Base-by-base conservation (phyloP, 2,888 invertebrate species). In the Spilosoma lubricipeda region DNA sequence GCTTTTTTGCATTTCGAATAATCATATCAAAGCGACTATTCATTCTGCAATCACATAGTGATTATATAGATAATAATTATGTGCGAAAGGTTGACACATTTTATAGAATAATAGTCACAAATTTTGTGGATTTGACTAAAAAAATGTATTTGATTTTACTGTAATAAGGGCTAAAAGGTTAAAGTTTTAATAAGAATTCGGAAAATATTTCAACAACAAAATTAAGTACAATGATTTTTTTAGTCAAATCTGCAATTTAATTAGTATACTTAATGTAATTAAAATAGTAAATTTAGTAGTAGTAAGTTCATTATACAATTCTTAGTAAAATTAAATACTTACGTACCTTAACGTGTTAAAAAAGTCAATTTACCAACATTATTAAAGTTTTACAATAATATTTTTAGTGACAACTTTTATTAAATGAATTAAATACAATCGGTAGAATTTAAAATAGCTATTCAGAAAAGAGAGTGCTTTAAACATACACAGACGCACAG, bases 1-100 rank as follows among this genome's bases (percentile, higher is more conserved):
- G 30, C 73, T 52, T 75, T 74, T 69, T 77, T 75, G 68, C 78
- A 79, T 75, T 80, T 77, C 75, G 72, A 45, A 74, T 77, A 72
- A 48, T 27, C 36, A 39, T 71, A 45, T 33, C 30, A 45, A 18
- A 45, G 23, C 33, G 27, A 27, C 23, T 39, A 70, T 27, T 13
- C 42, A 67, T 42, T 67, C 13, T 42, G 27, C 67, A 27, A 42
- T 67, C 15, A 15, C 3, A 15, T 63, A 20, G 9, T 39, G 23
- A 23, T n/a, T n/a, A n/a, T n/a, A n/a, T n/a, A n/a, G n/a, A n/a
- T n/a, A n/a, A n/a, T n/a, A n/a, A n/a, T n/a, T n/a, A n/a, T n/a
- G 67, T 77, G 33, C 67, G 20, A 65, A 2, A 36, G 68, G 33
- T 66, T 70, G 67, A 73, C 68, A 71, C 39, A 42, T 66, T 68